Conservation (phyloP, 2,113 vertebrate species). For the Bagarius yarrelli region DNA sequence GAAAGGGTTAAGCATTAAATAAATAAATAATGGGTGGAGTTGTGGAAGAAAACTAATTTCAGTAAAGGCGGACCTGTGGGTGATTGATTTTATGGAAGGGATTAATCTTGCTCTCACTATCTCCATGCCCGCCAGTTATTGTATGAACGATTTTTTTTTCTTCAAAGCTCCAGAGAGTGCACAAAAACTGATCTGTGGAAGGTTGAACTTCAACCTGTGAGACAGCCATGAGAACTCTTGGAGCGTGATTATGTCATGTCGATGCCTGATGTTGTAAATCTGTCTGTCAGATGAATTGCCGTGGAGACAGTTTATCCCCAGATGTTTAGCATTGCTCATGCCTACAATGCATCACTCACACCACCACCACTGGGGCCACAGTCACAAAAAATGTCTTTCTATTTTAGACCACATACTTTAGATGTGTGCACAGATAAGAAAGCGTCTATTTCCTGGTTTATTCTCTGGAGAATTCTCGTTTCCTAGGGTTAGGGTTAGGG, state of each 20-base stretch:
- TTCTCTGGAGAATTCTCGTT: not conserved
- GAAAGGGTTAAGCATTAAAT: slow-evolving; percentile 39
- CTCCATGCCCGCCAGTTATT: slow-evolving; percentile 45
- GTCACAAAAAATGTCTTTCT: not conserved
- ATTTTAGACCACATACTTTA: not conserved
- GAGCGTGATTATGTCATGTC: slow-evolving; percentile 28
- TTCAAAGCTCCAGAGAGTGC: not conserved
- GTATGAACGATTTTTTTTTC: slow-evolving; percentile 40
- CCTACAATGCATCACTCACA: slow-evolving; percentile 4
- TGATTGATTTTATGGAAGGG: slow-evolving; percentile 53
- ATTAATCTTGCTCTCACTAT: slow-evolving; percentile 53
- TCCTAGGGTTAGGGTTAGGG: too few relatives aligned
- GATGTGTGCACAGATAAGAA: not conserved
- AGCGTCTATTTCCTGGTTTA: not conserved
- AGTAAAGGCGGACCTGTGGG: slow-evolving; percentile 42
- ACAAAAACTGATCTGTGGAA: slow-evolving; percentile 11
- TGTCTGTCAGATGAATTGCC: slow-evolving; percentile 27
- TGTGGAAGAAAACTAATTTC: slow-evolving; percentile 52
- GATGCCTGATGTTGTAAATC: slow-evolving; percentile 15
- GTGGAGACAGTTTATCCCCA: slow-evolving; percentile 9
- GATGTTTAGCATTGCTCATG: not conserved
- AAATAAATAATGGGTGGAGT: slow-evolving; percentile 46
- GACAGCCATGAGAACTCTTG: slow-evolving; percentile 13
- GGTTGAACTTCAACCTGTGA: slow-evolving; percentile 26
- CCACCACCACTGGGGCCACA: not conserved